phyloP scores from a whole-genome alignment of 2,113 vertebrate genomes.

The Heloderma charlesbogerti region DNA sequence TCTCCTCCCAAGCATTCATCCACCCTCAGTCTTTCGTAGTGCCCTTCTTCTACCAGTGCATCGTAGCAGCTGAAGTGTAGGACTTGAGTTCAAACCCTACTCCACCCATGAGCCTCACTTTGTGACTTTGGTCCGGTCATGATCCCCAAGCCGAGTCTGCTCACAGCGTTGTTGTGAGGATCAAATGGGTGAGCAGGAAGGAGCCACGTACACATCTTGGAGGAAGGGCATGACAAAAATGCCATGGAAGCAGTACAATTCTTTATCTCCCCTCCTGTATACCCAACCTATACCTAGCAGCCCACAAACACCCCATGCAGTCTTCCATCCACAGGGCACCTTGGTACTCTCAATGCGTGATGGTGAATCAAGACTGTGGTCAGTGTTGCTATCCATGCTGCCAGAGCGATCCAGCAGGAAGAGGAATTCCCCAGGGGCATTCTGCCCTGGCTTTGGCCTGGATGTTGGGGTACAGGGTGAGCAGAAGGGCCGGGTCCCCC shows the following conservation, averaged over 20 bases:
- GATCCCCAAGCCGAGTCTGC: neutral
- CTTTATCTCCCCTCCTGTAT: neutral
- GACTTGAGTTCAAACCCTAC: no score
- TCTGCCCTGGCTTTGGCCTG: constrained; percentile 63
- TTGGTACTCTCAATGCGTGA: constrained; percentile 79
- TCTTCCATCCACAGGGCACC: constrained; percentile 62
- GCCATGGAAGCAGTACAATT: neutral
- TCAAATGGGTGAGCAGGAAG: neutral
- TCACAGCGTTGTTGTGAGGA: neutral
- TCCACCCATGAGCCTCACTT: neutral
- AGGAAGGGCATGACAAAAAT: neutral
- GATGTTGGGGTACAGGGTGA: constrained; percentile 84
- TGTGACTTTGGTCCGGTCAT: neutral
- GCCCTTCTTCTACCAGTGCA: no score
- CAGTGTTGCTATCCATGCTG: constrained; percentile 75
- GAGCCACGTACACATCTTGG: neutral
- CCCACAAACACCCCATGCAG: neutral
- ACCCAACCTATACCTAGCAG: neutral
- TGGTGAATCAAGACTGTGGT: neutral
- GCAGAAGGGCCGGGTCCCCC: constrained; percentile 81
- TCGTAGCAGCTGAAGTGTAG: neutral
- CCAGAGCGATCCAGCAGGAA: constrained; percentile 86
- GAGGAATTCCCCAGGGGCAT: constrained; percentile 81
- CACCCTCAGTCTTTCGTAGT: neutral
- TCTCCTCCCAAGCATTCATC: neutral